Base-by-base conservation (phyloP, 1,140 invertebrate species). In the Drosophila orena region DNA sequence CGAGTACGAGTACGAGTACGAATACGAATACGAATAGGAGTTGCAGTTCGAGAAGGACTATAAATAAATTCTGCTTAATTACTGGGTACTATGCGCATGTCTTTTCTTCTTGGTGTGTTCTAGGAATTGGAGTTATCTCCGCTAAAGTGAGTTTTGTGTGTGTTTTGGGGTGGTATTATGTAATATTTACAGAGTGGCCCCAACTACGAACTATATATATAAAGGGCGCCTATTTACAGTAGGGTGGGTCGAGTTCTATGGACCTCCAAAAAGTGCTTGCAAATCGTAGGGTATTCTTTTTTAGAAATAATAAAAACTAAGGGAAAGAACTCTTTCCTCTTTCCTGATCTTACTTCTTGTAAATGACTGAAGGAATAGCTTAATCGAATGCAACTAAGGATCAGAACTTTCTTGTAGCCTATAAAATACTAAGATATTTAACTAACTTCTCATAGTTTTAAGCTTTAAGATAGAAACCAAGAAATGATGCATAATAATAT, bases 1-100 rank as follows among this genome's bases (percentile, higher is more conserved):
- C 17, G 40, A 50, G 61, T 60, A 77, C 55, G 40, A 76, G 70
- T 81, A 62, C 37, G 65, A 74, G 49, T 80, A 66, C 37, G 62
- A 59, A 52, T 70, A n/a, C 37, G 50, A 66, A 42, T 72, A 60
- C 66, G 55, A 53, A 44, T 81, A 76, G 43, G 61, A 60, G 49
- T 64, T 60, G 50, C 38, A 56, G 43, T 75, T 62, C 56, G 80
- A 70, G 50, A 66, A 49, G 20, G 44, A 53, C 24, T 76, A 79
- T 79, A 88, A 81, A 88, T 85, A 68, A 77, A 85, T 79, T 86
- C 78, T 72, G 83, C 83, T 86, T 86, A 86, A 86, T 86, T 79
- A 86, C 83, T 86, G 83, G 83, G 83, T 81, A 88, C 79, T 76
- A 77, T 59, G 76, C 76, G 83, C 78, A 88, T 86, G 83, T 86